Conservation (phyloP, 2,113 vertebrate species). For the Tiliqua scincoides region DNA sequence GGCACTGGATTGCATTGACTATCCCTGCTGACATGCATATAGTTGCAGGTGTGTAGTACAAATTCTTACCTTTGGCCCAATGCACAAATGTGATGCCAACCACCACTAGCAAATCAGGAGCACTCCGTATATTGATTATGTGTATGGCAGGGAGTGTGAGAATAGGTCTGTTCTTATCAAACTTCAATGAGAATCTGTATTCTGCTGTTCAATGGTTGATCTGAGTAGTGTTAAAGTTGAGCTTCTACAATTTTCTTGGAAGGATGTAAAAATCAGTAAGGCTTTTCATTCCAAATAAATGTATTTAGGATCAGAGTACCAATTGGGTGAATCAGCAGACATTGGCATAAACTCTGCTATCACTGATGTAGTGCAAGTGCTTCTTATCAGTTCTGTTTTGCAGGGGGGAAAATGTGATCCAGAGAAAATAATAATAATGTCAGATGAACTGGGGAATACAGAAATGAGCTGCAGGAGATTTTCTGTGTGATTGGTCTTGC, state of each 20-base stretch:
- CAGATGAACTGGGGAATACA: neutral
- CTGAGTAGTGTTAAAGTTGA: neutral
- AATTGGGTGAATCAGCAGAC: neutral
- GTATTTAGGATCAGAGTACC: neutral
- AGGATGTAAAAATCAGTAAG: neutral
- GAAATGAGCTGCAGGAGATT: conserved; percentile 21
- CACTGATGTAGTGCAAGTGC: neutral
- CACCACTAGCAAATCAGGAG: too few relatives aligned
- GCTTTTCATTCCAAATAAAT: neutral
- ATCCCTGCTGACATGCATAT: neutral
- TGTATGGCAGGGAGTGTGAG: neutral
- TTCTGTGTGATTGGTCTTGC: neutral
- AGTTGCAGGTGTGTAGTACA: neutral
- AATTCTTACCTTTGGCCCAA: neutral
- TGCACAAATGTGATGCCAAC: too few relatives aligned
- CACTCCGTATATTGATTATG: too few relatives aligned
- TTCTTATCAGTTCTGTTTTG: neutral
- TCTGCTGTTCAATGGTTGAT: neutral
- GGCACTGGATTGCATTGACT: neutral
- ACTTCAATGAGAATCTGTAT: neutral
- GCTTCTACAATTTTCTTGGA: neutral
- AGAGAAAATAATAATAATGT: neutral
- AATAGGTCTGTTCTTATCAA: neutral
- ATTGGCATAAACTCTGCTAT: neutral
- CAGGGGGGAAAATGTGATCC: neutral